Conservation (phyloP, 2,797 vertebrate species). For the Scarus forsteni region DNA sequence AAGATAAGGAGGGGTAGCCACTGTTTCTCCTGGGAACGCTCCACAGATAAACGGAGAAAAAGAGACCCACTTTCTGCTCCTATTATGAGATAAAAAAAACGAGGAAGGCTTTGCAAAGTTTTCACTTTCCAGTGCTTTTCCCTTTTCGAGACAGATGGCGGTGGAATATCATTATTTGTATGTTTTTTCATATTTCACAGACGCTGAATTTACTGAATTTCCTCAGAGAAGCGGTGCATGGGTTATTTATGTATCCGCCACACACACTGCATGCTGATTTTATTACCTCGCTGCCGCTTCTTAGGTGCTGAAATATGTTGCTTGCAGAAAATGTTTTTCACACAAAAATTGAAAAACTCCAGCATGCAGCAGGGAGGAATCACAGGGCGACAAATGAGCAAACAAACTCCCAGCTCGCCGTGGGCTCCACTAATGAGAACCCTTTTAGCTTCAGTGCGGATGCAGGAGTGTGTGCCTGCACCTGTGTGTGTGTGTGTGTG, state of each 20-base stretch:
- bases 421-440: constrained; percentile 69
- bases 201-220: constrained; percentile 63
- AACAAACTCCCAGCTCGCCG: constrained; percentile 61
- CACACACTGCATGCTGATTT: constrained; percentile 56
- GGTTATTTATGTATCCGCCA: constrained; percentile 72
- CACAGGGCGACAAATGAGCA: constrained; percentile 77
- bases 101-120: constrained; percentile 72
- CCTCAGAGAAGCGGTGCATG: constrained; percentile 57
- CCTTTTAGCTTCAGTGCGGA: constrained; percentile 45
- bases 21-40: constrained; percentile 83
- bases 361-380: constrained; percentile 45
- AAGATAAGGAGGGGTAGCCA: constrained; percentile 82
- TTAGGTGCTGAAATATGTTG: constrained; percentile 31
- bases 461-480: constrained; percentile 19
- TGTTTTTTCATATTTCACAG: constrained; percentile 44
- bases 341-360: constrained; percentile 30
- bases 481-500: too few species aligned
- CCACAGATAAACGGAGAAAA: constrained; percentile 80
- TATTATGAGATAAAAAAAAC: constrained; percentile 84
- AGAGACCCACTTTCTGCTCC: constrained; percentile 74
- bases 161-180: constrained; percentile 74
- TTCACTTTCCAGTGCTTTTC: constrained; percentile 63
- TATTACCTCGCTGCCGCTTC: constrained; percentile 35
- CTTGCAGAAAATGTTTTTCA: constrained; percentile 48
- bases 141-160: constrained; percentile 64